Percentiles rank a stretch among this genome's conserved stretches.
phyloP scores from a whole-genome alignment of 2,888 invertebrate genomes.

The Hermaeophaga mercurialis region DNA sequence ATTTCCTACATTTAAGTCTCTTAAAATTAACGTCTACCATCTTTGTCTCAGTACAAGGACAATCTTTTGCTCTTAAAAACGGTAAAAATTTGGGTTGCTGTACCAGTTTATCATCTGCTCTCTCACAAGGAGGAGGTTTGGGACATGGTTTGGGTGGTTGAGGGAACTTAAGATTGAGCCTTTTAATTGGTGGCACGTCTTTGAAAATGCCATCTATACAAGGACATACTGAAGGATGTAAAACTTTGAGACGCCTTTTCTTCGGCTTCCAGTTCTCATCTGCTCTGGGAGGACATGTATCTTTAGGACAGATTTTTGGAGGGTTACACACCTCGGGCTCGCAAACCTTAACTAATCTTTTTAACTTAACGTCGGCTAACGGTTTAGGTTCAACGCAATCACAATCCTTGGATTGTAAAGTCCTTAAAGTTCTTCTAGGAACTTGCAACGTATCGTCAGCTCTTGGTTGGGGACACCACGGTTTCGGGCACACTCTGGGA shows the following conservation, averaged over 20 bases:
- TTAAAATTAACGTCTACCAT: slow-evolving; percentile 36
- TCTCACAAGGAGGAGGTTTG: slow-evolving; percentile 7
- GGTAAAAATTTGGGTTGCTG: slow-evolving; percentile 35
- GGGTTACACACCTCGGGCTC: slow-evolving; percentile 21
- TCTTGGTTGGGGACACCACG: slow-evolving; percentile 21
- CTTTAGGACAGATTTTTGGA: slow-evolving; percentile 3
- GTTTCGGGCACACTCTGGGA: slow-evolving; percentile 31
- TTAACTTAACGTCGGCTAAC: slow-evolving; percentile 34
- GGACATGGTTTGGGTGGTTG: slow-evolving; percentile 35
- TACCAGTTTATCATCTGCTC: slow-evolving; percentile 36
- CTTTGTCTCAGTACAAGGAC: slow-evolving; percentile 42
- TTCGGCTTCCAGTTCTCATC: slow-evolving; percentile 24
- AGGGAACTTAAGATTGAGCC: slow-evolving; percentile 33
- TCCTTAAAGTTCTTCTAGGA: slow-evolving; percentile 26
- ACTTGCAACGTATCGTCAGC: slow-evolving; percentile 30
- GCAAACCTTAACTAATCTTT: slow-evolving; percentile 30
- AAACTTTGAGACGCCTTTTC: slow-evolving; percentile 33
- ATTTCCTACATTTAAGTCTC: slow-evolving; percentile 37
- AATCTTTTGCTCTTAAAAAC: slow-evolving; percentile 36
- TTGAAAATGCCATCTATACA: slow-evolving; percentile 35
- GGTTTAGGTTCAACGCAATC: slow-evolving; percentile 37
- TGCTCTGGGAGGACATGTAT: slow-evolving; percentile 27
- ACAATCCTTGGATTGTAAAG: slow-evolving; percentile 32
- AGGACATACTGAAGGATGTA: slow-evolving; percentile 41
- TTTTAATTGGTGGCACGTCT: slow-evolving; percentile 29